Evolutionary conservation across 30 jellyfish, hydroid and myxozoan genomes (phyloP).

Genomic region (Hydractinia echinata): DNA sequence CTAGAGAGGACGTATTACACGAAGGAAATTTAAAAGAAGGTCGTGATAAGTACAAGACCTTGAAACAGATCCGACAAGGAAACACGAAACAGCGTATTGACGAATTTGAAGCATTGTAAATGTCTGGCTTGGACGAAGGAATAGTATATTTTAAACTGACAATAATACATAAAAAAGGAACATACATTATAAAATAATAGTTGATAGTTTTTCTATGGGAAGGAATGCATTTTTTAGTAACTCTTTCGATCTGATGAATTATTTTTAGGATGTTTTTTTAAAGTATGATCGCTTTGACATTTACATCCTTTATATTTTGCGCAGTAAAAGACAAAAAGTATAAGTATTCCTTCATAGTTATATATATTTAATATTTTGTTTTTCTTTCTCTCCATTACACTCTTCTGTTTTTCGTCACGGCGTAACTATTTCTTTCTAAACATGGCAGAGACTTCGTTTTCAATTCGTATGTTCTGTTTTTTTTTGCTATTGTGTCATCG

Average conservation of each 20-base stretch:
- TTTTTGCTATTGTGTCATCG: too few relatives aligned
- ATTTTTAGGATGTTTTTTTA: not conserved
- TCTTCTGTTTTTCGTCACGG: too few relatives aligned
- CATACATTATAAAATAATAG: not conserved
- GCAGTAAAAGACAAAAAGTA: too few relatives aligned
- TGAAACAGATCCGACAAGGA: slow-evolving; percentile 92
- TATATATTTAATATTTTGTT: too few relatives aligned
- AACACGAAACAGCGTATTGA: slow-evolving; percentile 89
- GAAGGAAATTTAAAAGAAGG: slow-evolving; percentile 88
- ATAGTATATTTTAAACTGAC: too few relatives aligned
- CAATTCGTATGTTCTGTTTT: too few relatives aligned
- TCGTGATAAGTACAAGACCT: slow-evolving; percentile 89
- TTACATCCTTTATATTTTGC: not conserved
- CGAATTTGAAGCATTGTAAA: slow-evolving; percentile 82
- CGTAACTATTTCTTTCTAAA: too few relatives aligned
- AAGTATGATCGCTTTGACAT: not conserved
- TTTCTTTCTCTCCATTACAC: too few relatives aligned
- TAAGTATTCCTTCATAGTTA: too few relatives aligned
- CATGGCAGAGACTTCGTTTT: too few relatives aligned
- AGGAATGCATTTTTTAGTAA: not conserved
- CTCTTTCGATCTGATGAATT: not conserved
- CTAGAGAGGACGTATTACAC: slow-evolving; percentile 80
- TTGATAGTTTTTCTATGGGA: not conserved
- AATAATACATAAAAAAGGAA: not conserved
- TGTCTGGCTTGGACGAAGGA: not conserved